Evolutionary conservation across 2,113 vertebrate species (phyloP).

Genomic region (Epinephelus cyanopodus): DNA sequence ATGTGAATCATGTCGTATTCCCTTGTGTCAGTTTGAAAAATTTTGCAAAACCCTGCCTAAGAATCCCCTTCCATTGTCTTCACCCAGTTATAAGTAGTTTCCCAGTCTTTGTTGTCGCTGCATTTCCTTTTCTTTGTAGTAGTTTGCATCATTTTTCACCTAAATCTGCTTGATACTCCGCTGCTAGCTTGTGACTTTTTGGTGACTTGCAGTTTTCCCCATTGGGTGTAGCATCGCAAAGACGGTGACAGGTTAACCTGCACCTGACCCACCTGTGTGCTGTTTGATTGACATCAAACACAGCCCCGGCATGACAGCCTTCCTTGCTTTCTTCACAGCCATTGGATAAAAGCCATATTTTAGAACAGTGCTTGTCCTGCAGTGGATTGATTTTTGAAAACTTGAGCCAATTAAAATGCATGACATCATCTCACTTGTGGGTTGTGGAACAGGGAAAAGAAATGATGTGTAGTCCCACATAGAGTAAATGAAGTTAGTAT

Average conservation of each 20-base stretch:
- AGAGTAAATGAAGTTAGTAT: too few species aligned
- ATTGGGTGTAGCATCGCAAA: background rate
- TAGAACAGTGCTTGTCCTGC: background rate
- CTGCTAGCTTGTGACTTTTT: background rate
- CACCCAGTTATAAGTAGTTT: too few species aligned
- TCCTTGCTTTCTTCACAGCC: background rate
- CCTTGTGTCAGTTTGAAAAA: too few species aligned
- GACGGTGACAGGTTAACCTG: background rate
- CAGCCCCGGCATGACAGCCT: background rate
- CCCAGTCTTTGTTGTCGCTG: too few species aligned
- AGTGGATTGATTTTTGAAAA: background rate
- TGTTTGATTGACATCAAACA: background rate
- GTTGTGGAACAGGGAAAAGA: background rate
- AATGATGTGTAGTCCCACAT: too few species aligned
- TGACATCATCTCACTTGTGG: background rate
- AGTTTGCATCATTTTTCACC: too few species aligned
- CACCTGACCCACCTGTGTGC: background rate
- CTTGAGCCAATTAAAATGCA: background rate
- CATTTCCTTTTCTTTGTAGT: too few species aligned
- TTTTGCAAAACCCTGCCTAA: too few species aligned
- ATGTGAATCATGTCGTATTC: too few species aligned
- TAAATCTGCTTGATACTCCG: too few species aligned
- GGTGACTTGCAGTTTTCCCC: background rate
- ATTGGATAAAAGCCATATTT: background rate
- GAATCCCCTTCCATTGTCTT: too few species aligned